Base-by-base conservation (phyloP, 1,140 invertebrate genomes). In the Pachyrhynchus sulphureomaculatus region DNA sequence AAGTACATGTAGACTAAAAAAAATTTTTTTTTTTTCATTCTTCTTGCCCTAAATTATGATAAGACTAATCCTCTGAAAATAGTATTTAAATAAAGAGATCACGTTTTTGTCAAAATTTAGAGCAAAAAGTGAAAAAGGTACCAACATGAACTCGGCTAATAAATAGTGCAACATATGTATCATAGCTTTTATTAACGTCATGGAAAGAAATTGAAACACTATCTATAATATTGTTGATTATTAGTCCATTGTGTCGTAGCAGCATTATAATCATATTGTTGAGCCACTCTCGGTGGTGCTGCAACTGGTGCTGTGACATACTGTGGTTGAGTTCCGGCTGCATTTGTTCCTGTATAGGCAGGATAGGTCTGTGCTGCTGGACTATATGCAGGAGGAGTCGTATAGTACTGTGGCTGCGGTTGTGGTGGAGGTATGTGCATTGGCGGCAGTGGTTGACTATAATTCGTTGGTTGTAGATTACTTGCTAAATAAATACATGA, bases 201-300 rank as follows among this genome's bases (percentile, higher is more conserved):
- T n/a, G n/a, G n/a, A n/a, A n/a, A n/a, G n/a, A 18, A 44, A 18
- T 21, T 10, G 8, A 55, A 26, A 13, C n/a, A 51, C 48, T 69
- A 75, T 68, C 74, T 64, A 67, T 75, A 76, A 55, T 76, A 76
- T 55, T 74, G 72, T 61, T 75, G 72, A 44, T 69, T 72, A 53
- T 66, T 72, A 51, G 66, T 68, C 73, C 74, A 75, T 48, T 75
- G 74, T 18, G 72, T 71, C 12, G 70, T 70, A 15, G 72, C 70
- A 10, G 68, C 53, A 42, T 56, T 71, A 59, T 74, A 76, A 68
- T 76, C 74, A 49, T 72, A 76, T 48, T 74, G 75, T 34, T 67
- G 65, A 24, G 56, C 53, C 2, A 67, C 56, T 48, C 73, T 57
- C 9, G 62, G 54, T 4, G 63, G 47, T 18, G 64, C 49, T 24